Evolutionary conservation across 2,113 vertebrate genomes (phyloP).

Genomic region (Passerina amoena): DNA sequence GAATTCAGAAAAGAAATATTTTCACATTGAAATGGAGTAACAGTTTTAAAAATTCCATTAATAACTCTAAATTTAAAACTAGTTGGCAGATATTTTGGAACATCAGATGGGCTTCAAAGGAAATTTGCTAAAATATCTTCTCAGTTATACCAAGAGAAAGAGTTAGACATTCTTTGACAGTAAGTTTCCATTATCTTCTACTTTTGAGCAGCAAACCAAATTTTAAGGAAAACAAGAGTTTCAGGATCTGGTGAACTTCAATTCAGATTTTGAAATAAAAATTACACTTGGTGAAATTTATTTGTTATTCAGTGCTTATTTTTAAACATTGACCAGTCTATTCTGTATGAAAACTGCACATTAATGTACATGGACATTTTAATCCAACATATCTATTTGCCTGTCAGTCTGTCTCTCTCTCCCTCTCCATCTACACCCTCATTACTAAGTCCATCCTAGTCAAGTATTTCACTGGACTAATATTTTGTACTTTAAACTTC

Average conservation of each 20-base stretch:
- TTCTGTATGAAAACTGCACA: background rate
- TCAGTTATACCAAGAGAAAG: background rate
- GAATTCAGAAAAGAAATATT: background rate
- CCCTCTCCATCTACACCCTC: background rate
- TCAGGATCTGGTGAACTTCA: background rate
- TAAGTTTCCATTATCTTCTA: background rate
- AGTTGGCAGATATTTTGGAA: background rate
- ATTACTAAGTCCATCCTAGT: background rate
- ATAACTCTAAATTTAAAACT: background rate
- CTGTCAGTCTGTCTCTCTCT: background rate
- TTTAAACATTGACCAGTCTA: background rate
- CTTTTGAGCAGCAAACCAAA: background rate
- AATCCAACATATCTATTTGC: background rate
- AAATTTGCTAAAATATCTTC: background rate
- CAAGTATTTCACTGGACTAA: background rate
- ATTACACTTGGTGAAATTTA: background rate
- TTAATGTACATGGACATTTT: background rate
- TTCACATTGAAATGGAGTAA: background rate
- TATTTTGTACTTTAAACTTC: background rate
- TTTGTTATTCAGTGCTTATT: background rate
- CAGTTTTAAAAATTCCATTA: background rate
- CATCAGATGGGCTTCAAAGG: background rate
- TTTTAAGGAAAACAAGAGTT: background rate
- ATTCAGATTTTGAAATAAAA: background rate
- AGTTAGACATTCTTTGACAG: accelerated